These are phyloP conservation scores for Plusia festucae DNA, from an alignment of 2,888 invertebrate species.

Conservation along the genomic window DNA sequence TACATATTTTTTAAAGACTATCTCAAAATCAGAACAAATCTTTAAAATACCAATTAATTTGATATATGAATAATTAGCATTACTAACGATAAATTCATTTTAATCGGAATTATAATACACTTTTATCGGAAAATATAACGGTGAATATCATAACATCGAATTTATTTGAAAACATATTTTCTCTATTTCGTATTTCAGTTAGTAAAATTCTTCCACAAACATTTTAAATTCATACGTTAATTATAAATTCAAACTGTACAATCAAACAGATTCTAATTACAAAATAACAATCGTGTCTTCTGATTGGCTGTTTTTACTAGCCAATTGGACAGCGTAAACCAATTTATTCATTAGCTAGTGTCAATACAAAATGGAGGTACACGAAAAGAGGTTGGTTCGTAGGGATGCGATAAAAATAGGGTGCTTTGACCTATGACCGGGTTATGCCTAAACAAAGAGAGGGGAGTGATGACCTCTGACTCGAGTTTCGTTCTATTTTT, in stretches of 20 bases:
- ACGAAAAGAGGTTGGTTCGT: slow-evolving; percentile 50
- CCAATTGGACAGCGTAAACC: slow-evolving; percentile 10
- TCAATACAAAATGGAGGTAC: slow-evolving; percentile 43
- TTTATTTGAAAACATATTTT: too few species aligned
- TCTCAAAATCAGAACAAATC: too few species aligned
- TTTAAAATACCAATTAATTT: too few species aligned
- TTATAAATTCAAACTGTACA: slow-evolving; percentile 30
- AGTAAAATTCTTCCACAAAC: too few species aligned
- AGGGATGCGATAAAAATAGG: slow-evolving; percentile 52
- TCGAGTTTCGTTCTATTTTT: slow-evolving; percentile 49
- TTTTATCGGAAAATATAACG: too few species aligned
- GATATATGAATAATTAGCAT: too few species aligned
- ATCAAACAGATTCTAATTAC: slow-evolving; percentile 14
- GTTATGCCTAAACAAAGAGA: slow-evolving; percentile 64
- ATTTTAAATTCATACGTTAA: slow-evolving; percentile 20
- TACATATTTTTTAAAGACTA: too few species aligned
- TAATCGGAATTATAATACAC: too few species aligned
- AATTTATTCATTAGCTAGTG: slow-evolving; percentile 47
- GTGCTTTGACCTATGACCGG: slow-evolving; percentile 63
- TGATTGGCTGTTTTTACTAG: slow-evolving; percentile 24
- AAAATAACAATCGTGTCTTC: slow-evolving; percentile 23
- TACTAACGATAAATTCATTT: too few species aligned
- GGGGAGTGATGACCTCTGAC: slow-evolving; percentile 49
- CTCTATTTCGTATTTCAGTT: too few species aligned
- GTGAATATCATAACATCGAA: too few species aligned